Percentiles rank a stretch among this genome's conserved stretches.
These are phyloP conservation scores for Heterohyrax brucei DNA, from an alignment of 2,797 vertebrate genomes.

Conservation along the genomic window DNA sequence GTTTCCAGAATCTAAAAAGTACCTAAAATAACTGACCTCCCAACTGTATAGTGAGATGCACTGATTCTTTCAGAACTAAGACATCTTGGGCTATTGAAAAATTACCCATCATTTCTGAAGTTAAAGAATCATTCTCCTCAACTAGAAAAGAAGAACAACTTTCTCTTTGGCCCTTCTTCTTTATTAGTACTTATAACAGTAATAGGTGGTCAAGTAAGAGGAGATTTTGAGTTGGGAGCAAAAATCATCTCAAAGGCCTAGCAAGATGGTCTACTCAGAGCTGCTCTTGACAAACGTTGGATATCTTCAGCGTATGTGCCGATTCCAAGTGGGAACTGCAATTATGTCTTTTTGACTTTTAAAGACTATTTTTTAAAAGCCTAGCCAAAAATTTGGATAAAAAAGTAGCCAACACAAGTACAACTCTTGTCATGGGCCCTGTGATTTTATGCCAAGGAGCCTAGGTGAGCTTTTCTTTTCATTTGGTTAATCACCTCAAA, in stretches of 20 bases:
- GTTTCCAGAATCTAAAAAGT: background rate
- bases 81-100: slow-evolving; percentile 19
- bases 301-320: background rate
- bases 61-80: background rate
- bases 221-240: background rate
- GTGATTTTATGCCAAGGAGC: slow-evolving; percentile 39
- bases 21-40: background rate
- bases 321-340: slow-evolving; percentile 30
- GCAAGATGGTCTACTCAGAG: background rate
- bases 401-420: background rate
- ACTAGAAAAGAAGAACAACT: slow-evolving; percentile 16
- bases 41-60: background rate
- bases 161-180: background rate
- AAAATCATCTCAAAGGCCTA: background rate
- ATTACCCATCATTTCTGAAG: background rate
- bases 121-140: slow-evolving; percentile 17
- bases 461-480: slow-evolving; percentile 65
- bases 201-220: background rate
- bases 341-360: slow-evolving; percentile 43
- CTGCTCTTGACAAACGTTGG: background rate
- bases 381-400: slow-evolving; percentile 29
- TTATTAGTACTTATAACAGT: background rate
- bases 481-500: slow-evolving; percentile 74
- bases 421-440: background rate
- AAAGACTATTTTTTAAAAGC: background rate